Percentiles rank a stretch among this genome's conserved stretches.
Conservation (phyloP, 2,888 invertebrate species). For the Cephus nigrinus region DNA sequence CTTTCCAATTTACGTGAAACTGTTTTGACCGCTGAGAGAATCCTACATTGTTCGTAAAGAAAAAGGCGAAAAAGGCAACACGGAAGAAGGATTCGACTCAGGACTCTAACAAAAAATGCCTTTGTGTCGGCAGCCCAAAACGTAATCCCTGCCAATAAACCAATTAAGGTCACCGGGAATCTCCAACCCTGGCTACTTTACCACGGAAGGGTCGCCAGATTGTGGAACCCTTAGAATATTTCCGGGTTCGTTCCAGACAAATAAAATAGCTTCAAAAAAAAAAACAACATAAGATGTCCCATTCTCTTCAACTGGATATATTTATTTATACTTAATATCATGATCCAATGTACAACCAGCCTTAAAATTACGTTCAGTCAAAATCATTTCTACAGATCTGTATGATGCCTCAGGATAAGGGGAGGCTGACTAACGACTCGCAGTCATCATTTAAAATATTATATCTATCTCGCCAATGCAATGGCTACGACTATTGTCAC, state of each 20-base stretch:
- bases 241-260: constrained; percentile 2
- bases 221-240: not conserved
- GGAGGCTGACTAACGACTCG: not conserved
- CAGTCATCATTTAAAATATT: not conserved
- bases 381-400: not conserved
- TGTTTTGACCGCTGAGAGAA: constrained; percentile 35
- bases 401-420: not conserved
- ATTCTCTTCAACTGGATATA: not conserved
- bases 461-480: not conserved
- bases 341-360: not conserved
- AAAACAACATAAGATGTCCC: not conserved
- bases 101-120: constrained; percentile 27
- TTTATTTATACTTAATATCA: not conserved
- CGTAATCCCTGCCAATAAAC: constrained; percentile 53
- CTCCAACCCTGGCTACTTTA: not conserved
- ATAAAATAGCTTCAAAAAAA: not conserved
- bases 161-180: constrained; percentile 48
- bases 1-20: constrained; percentile 21
- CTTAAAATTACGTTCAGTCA: not conserved
- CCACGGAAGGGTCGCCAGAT: not conserved
- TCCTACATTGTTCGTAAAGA: constrained; percentile 13
- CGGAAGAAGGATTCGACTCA: constrained; percentile 3
- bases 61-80: constrained; percentile 13
- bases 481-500: not conserved
- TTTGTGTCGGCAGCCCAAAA: constrained; percentile 42